These are phyloP conservation scores for Agapetus fuscipes DNA, from an alignment of 2,888 invertebrate species.

Conservation along the genomic window DNA sequence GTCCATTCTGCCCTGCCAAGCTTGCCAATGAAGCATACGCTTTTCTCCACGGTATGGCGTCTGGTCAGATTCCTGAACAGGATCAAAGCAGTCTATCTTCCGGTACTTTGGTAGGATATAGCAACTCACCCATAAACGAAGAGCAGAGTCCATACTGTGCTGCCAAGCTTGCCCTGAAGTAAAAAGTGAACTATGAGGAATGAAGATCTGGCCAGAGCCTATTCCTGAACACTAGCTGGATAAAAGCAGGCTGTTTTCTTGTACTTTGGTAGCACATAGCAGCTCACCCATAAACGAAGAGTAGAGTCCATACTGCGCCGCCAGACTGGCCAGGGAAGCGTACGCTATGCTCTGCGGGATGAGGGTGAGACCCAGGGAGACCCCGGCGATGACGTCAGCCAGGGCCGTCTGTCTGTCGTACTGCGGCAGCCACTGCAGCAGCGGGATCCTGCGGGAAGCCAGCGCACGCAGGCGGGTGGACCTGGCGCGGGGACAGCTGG, in stretches of 20 bases:
- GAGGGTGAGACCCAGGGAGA: conserved; percentile 83
- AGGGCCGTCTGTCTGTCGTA: conserved; percentile 60
- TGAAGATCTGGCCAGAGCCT: conserved; percentile 86
- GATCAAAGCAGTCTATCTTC: background rate
- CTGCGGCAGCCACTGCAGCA: conserved; percentile 55
- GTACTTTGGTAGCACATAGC: no score
- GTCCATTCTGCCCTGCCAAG: conserved; percentile 79
- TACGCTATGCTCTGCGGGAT: conserved; percentile 92
- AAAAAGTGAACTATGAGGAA: conserved; percentile 90
- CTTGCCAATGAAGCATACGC: conserved; percentile 79
- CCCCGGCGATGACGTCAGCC: conserved; percentile 78
- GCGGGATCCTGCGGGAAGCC: conserved; percentile 34
- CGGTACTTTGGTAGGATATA: no score
- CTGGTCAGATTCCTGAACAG: no score
- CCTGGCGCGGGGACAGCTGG: conserved; percentile 8
- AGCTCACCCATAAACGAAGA: conserved; percentile 75
- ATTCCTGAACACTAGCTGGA: no score
- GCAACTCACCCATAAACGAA: conserved; percentile 70
- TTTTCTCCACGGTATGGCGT: conserved; percentile 88
- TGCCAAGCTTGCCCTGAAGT: conserved; percentile 71
- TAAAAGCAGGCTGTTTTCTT: background rate
- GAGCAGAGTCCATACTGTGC: conserved; percentile 91
- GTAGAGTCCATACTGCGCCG: conserved; percentile 87
- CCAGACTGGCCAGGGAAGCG: conserved; percentile 73
- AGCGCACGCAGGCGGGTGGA: conserved; percentile 6